Evolutionary conservation across 2,797 vertebrate species (phyloP), one percentile per base, ranked within the genome.

Genomic region (Myiothlypis chrysogaster): DNA sequence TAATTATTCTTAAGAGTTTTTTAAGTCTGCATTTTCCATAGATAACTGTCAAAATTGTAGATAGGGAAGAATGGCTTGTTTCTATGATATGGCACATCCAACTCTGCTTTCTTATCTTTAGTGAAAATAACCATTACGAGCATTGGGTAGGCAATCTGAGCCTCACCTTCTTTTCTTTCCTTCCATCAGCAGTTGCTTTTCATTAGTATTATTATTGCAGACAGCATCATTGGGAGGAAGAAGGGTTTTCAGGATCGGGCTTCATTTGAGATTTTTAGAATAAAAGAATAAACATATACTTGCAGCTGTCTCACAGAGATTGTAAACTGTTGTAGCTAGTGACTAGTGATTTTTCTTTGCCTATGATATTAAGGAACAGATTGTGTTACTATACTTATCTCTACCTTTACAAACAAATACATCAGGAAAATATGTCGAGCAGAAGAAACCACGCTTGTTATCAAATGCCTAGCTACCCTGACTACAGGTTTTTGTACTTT

Each of bases 401-500:
- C 95, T 94, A 97, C 95, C 95, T 97, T 97, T 95, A 95, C 72
- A 97, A 97, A 97, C 92, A 96, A 96, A 96, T 95, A 83, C 57
- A 95, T 83, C 95, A 95, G 94, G 90, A 94, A 96, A 96, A 94
- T 96, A 81, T 79, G 96, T 93, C 3, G 46, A 96, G 94, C 85
- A 97, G 93, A 97, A 96, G 94, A 96, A 97, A 72, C 57, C 70
- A 25, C 10, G 27, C 95, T 96, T 83, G 92, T 83, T 97, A 89
- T 94, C 93, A 65, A 94, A 96, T 81, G 96, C 92, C 95, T 90
- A 95, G 93, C 96, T 96, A 88, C 93, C 61, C 94, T 85, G 95
- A 91, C 97, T 96, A 83, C 85, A 97, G 97, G 95, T 93, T 98
- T 97, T 94, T 94, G 66, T 94, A 89, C 86, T 94, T 97, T 94